Evolutionary conservation across 1,140 invertebrate species (phyloP).

Genomic region (Aethina tumida): DNA sequence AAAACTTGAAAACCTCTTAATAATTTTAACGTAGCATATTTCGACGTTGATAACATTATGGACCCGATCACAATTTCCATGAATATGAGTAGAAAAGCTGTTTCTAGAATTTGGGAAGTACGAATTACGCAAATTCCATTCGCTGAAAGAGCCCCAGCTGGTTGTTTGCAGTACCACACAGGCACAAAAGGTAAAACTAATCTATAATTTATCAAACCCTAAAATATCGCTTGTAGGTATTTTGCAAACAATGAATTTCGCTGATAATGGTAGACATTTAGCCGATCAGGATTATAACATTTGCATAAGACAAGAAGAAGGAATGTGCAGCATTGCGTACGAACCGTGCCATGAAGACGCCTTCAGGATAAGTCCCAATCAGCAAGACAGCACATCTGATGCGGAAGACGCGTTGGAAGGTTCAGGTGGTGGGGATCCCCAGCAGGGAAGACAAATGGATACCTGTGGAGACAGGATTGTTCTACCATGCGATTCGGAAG

Average conservation of each 20-base stretch:
- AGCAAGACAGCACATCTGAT: conserved; percentile 8
- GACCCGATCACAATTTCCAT: conserved; percentile 45
- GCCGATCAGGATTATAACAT: conserved; percentile 66
- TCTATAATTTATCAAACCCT: conserved; percentile 9
- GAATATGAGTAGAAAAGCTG: conserved; percentile 45
- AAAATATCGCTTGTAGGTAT: no score
- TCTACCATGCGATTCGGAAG: conserved; percentile 72
- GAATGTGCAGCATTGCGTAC: conserved; percentile 67
- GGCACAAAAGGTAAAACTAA: conserved; percentile 19
- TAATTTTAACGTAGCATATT: conserved; percentile 47
- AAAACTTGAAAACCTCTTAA: not conserved
- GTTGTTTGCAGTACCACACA: conserved; percentile 63
- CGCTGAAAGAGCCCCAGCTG: conserved; percentile 57
- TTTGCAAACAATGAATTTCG: conserved; percentile 66
- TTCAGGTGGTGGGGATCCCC: conserved; percentile 38
- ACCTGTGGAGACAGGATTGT: conserved; percentile 61
- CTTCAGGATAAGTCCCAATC: conserved; percentile 59
- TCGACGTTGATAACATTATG: conserved; percentile 46
- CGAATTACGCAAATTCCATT: conserved; percentile 55
- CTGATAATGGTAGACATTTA: conserved; percentile 68
- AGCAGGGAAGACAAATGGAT: conserved; percentile 23
- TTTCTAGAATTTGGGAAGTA: conserved; percentile 64
- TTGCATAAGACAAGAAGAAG: conserved; percentile 60
- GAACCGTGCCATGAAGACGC: conserved; percentile 62
- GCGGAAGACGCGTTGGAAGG: conserved; percentile 25